A percentile compares a stretch with the other conserved stretches of the same genome.
Conservation (phyloP, 2,797 vertebrate species). For the Anguilla anguilla region DNA sequence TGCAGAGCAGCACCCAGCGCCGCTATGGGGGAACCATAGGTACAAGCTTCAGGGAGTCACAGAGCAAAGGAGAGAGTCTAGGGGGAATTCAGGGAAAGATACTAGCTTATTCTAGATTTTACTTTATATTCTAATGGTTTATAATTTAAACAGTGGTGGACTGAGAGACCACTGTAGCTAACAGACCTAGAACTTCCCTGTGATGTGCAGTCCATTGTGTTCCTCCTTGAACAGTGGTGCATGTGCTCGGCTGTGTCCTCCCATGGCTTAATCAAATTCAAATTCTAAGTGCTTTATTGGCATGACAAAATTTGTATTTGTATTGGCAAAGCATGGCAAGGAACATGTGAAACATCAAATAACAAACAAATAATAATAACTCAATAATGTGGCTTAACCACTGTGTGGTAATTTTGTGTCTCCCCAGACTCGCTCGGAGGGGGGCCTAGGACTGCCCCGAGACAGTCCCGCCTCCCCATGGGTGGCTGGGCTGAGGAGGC, state of each 20-base stretch:
- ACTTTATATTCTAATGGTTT: not conserved
- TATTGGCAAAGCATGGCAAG: no score
- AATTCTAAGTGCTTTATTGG: no score
- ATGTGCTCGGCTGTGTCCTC: not conserved
- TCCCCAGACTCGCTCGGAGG: constrained; percentile 57
- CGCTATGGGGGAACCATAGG: constrained; percentile 80
- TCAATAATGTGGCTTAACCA: not conserved
- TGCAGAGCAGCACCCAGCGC: constrained; percentile 75
- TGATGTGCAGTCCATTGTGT: not conserved
- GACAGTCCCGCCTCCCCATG: constrained; percentile 85
- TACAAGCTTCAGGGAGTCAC: constrained; percentile 47
- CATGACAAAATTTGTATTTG: no score
- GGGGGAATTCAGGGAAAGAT: not conserved
- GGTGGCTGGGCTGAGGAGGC: constrained; percentile 93
- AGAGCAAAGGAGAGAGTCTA: not conserved
- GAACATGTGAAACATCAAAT: no score
- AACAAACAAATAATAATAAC: no score
- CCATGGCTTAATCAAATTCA: no score
- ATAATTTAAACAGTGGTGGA: not conserved
- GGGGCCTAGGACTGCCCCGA: constrained; percentile 70
- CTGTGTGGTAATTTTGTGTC: not conserved
- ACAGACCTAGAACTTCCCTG: not conserved
- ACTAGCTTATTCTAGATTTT: not conserved
- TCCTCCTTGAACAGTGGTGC: not conserved
- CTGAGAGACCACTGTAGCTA: not conserved